Evolutionary conservation across 2,113 vertebrate species (phyloP), one percentile per base, ranked within the genome.

Genomic region (Porphyrio hochstetteri): DNA sequence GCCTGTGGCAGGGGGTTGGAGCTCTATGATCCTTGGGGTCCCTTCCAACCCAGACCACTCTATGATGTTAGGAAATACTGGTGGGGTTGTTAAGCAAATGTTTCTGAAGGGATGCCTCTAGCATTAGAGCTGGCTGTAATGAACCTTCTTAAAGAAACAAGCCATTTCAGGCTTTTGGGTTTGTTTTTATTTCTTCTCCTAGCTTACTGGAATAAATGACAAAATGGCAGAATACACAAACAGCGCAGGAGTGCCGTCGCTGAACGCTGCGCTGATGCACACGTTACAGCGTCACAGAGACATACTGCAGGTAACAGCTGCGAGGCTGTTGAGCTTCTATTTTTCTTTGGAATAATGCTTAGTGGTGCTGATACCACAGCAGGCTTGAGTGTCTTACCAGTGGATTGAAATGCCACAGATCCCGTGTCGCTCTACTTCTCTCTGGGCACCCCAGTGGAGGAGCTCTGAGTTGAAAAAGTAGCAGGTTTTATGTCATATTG

Each of bases 191-290:
- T 4, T 2, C 33, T 56, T 61, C 63, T 63, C 94, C 46, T 83
- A 99, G 99, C 99, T 99, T 60, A 99, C 99, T 20, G 98, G 98
- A 65, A 98, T 99, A 52, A 99, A 99, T 61, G 99, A 99, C 97
- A 99, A 99, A 97, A 99, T 99, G 99, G 98, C 99, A 3, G 99
- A 99, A 81, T 99, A 99, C 92, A 98, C 98, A 60, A 99, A 98
- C 38, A 98, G 98, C 0, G 99, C 99, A 2, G 99, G 99, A 13
- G 98, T 99, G 11, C 98, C 99, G 0, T 99, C 99, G 36, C 98
- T 99, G 92, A 99, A 99, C 7, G 99, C 99, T 25, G 99, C 99
- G 0, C 98, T 99, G 81, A 99, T 99, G 99, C 99, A 99, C 91
- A 99, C 99, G 0, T 97, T 99, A 74, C 99, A 99, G 97, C 98